Conservation (phyloP, 2,797 vertebrate species). For the Serranus cabrilla region DNA sequence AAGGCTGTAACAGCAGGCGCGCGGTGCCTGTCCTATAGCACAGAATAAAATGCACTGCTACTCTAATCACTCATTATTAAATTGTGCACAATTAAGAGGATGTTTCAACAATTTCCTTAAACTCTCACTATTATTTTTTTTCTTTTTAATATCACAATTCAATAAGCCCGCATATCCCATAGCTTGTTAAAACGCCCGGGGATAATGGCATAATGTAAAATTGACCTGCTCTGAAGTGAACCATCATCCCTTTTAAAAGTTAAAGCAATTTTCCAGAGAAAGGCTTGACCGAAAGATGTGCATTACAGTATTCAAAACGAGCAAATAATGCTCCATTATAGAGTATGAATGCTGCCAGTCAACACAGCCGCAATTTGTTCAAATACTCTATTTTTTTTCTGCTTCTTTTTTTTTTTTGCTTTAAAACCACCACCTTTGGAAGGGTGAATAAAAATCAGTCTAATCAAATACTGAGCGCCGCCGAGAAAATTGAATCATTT, state of each 20-base stretch:
- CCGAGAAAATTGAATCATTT: conserved; percentile 95
- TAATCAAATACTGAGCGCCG: conserved; percentile 95
- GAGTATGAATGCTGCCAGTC: conserved; percentile 97
- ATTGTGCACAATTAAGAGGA: conserved; percentile 46
- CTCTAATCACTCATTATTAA: conserved; percentile 49
- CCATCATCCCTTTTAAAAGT: conserved; percentile 96
- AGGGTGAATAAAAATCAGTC: conserved; percentile 98
- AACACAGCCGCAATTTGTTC: conserved; percentile 98
- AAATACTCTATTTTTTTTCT: conserved; percentile 82
- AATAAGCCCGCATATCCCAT: conserved; percentile 90
- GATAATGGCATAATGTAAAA: conserved; percentile 96
- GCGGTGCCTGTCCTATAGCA: conserved; percentile 17
- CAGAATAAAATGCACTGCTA: conserved; percentile 26
- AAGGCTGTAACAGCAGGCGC: conserved; percentile 40
- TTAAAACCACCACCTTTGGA: conserved; percentile 95
- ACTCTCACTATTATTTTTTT: conserved; percentile 65
- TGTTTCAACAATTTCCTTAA: conserved; percentile 55
- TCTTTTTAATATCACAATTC: conserved; percentile 87
- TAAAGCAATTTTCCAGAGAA: conserved; percentile 99
- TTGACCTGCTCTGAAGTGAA: conserved; percentile 94
- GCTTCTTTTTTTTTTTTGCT: conserved; percentile 74
- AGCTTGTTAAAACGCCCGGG: conserved; percentile 95
- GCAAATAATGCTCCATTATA: conserved; percentile 99
- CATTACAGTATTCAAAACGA: conserved; percentile 99
- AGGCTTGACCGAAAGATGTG: conserved; percentile 93